Percentiles rank a stretch among this genome's conserved stretches.
These are phyloP conservation scores for Gracilinanus agilis DNA, from an alignment of 2,113 vertebrate genomes.

Conservation along the genomic window DNA sequence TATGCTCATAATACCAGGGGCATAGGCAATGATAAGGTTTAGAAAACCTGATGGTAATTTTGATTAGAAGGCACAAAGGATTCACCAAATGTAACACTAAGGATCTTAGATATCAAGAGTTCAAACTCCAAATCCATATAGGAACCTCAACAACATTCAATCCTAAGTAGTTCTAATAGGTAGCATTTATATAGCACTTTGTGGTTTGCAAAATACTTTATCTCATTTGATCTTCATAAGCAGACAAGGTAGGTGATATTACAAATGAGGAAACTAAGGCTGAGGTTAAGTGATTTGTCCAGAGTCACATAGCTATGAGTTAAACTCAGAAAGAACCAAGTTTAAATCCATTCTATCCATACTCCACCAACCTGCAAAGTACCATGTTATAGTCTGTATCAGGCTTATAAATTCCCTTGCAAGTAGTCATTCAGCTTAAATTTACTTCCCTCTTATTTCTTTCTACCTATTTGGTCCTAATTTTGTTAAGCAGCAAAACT, in stretches of 20 bases:
- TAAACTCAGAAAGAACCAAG: background rate
- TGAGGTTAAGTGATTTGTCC: background rate
- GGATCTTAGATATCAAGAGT: background rate
- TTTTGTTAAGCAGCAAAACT: background rate
- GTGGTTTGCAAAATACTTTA: background rate
- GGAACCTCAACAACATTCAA: background rate
- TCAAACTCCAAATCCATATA: background rate
- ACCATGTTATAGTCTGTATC: background rate
- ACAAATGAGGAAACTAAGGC: background rate
- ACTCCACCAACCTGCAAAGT: background rate
- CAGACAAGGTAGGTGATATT: background rate
- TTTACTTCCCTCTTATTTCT: background rate
- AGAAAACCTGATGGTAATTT: background rate
- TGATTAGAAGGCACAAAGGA: background rate
- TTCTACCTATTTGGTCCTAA: background rate
- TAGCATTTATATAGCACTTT: background rate
- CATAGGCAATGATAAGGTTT: constrained; percentile 31
- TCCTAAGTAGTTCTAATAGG: background rate
- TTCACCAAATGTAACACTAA: background rate
- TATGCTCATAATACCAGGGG: background rate
- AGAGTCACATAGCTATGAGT: background rate
- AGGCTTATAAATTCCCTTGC: background rate
- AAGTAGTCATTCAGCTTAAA: background rate
- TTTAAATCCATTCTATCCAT: background rate
- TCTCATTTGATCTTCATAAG: background rate